phyloP scores from a whole-genome alignment of 2,797 vertebrate species.

The Rhinoraja longicauda region DNA sequence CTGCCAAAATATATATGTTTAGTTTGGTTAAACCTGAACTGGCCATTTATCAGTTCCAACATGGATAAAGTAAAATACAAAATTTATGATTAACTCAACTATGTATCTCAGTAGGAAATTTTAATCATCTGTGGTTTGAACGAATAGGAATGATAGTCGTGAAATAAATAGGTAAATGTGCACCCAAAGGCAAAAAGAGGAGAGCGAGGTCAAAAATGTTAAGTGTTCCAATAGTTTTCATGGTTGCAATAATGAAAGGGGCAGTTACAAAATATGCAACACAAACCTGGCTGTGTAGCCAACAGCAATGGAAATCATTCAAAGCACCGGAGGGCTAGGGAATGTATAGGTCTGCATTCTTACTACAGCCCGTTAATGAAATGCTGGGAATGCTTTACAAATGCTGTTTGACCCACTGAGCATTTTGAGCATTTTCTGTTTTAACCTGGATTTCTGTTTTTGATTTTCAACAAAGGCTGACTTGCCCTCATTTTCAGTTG shows the following conservation, averaged over 20 bases:
- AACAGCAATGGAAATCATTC: background rate
- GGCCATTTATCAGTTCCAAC: background rate
- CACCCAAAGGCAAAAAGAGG: background rate
- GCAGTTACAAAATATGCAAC: background rate
- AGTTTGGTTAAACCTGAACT: background rate
- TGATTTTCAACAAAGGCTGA: background rate
- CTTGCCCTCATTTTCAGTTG: background rate
- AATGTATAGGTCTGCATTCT: background rate
- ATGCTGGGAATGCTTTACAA: background rate
- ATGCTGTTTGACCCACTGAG: too few relatives aligned
- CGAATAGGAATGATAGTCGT: background rate
- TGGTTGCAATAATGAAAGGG: background rate
- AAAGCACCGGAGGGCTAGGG: background rate
- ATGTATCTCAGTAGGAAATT: background rate
- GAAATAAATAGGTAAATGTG: background rate
- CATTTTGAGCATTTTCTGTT: too few relatives aligned
- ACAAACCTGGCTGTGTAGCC: background rate
- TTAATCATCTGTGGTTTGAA: background rate
- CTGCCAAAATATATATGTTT: background rate
- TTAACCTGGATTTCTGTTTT: too few relatives aligned
- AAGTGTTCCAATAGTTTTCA: background rate
- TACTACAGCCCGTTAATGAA: background rate
- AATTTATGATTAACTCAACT: slow-evolving; percentile 14
- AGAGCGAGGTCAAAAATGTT: background rate
- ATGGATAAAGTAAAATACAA: background rate